These are phyloP conservation scores for Isaurus tuberculatus DNA, from an alignment of 92 coral and sea anemone genomes.

Conservation along the genomic window DNA sequence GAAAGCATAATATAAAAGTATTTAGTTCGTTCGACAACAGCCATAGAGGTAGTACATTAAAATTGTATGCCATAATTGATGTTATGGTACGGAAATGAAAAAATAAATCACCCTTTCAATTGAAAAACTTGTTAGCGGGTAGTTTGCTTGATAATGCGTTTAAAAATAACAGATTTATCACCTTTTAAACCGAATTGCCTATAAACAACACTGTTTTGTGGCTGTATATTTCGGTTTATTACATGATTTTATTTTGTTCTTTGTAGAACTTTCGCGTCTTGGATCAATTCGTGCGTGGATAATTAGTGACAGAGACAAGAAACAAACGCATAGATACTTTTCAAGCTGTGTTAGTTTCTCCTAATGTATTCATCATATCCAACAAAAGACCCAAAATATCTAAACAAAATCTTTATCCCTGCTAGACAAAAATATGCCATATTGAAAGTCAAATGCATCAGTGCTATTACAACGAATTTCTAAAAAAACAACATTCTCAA, in stretches of 20 bases:
- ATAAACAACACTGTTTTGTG: not conserved
- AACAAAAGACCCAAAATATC: not conserved
- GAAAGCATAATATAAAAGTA: not conserved
- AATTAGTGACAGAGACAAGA: not conserved
- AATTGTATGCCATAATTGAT: not conserved
- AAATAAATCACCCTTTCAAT: not conserved
- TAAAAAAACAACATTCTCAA: not conserved
- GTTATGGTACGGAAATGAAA: not conserved
- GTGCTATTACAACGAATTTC: not conserved
- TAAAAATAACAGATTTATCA: not conserved
- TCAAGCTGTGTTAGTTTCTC: not conserved
- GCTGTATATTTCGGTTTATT: not conserved
- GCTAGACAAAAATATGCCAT: not conserved
- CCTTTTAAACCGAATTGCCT: not conserved
- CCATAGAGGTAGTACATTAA: not conserved
- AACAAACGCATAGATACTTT: not conserved
- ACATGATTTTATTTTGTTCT: not conserved
- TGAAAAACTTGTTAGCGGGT: not conserved
- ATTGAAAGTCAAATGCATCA: slow-evolving; percentile 2
- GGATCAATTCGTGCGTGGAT: not conserved
- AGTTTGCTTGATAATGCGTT: not conserved
- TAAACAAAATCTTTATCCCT: not conserved
- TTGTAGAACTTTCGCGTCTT: not conserved
- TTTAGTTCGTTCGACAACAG: not conserved
- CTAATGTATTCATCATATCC: not conserved